Percentiles rank a stretch among this genome's conserved stretches.
phyloP scores from a whole-genome alignment of 2,888 invertebrate genomes.

The Leucophora obtusa region DNA sequence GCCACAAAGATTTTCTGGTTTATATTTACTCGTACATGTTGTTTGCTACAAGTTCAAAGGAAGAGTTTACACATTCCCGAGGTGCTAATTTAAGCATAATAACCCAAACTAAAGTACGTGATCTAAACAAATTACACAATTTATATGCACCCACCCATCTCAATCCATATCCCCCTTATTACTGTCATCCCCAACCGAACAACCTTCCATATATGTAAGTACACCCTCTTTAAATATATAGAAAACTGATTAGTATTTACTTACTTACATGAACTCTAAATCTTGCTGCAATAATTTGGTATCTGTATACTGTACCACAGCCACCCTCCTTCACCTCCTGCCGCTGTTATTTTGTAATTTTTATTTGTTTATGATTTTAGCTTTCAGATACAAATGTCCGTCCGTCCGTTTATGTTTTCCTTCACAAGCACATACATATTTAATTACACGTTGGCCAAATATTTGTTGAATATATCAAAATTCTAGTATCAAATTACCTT shows the following conservation, averaged over 20 bases:
- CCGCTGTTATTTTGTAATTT: not conserved
- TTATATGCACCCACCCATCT: slow-evolving; percentile 71
- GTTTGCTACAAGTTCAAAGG: slow-evolving; percentile 21
- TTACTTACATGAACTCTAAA: slow-evolving; percentile 17
- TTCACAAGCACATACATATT: slow-evolving; percentile 12
- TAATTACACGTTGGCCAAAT: slow-evolving; percentile 61
- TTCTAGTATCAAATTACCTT: slow-evolving; percentile 55
- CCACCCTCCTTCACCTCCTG: not conserved
- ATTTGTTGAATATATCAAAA: slow-evolving; percentile 57
- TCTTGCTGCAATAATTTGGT: slow-evolving; percentile 27
- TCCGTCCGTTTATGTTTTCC: not conserved
- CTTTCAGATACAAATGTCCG: slow-evolving; percentile 17
- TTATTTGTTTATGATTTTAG: slow-evolving; percentile 40
- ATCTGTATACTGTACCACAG: slow-evolving; percentile 3
- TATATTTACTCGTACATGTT: slow-evolving; percentile 11
- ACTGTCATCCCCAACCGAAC: not conserved
- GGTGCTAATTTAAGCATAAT: slow-evolving; percentile 77
- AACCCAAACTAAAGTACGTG: slow-evolving; percentile 71
- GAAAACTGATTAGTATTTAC: slow-evolving; percentile 54
- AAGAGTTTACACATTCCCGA: slow-evolving; percentile 69
- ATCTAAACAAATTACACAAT: slow-evolving; percentile 75
- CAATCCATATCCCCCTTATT: slow-evolving; percentile 7
- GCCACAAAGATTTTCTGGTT: not conserved
- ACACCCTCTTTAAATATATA: slow-evolving; percentile 27
- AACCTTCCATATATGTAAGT: slow-evolving; percentile 9